Base-by-base conservation (phyloP, 2,888 invertebrate genomes). In the Galerucella pusilla region DNA sequence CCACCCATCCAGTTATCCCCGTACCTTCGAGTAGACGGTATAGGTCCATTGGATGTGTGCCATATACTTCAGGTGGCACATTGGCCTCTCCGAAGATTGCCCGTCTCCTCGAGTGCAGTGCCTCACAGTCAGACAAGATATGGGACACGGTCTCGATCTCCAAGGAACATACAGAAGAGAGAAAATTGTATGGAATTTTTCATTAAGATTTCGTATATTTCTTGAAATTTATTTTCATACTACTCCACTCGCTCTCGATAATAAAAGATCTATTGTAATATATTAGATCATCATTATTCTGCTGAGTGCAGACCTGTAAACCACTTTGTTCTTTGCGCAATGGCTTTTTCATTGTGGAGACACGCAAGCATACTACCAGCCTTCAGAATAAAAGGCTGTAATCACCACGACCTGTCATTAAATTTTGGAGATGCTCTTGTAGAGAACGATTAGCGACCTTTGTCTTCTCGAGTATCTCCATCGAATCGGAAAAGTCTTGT, bases 311-410 rank as follows among this genome's bases (percentile, higher is more conserved):
- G n/a, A 9, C 16, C 64, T 65, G 64, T 46, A 20, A 46, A 12
- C 20, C 45, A 49, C 46, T 25, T 65, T 45, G 16, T 46, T 12
- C 84, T 86, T 86, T 86, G 85, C 85, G 82, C 79, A 82, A 42
- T 35, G 60, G 82, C 80, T 66, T 81, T 83, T 84, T 84, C 82
- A 84, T 85, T 85, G 84, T 86, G 79, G 81, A 79, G 59, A 85
- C 82, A 85, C 81, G 82, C 83, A 78, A 83, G 83, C 83, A 83
- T 83, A 82, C 82, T 75, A 71, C 72, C 64, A 66, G 69, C 65
- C 73, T 72, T 67, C 70, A 28, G 59, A 52, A 74, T 71, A 72
- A 75, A 75, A 71, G 70, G 25, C 72, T 63, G 65, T 71, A 78
- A 75, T 78, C 74, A 78, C 66, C 78, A 71, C 69, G 76, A 74